Percentiles rank a stretch among this genome's conserved stretches.
phyloP scores from a whole-genome alignment of 2,113 vertebrate genomes.

The Cnemophilus loriae region DNA sequence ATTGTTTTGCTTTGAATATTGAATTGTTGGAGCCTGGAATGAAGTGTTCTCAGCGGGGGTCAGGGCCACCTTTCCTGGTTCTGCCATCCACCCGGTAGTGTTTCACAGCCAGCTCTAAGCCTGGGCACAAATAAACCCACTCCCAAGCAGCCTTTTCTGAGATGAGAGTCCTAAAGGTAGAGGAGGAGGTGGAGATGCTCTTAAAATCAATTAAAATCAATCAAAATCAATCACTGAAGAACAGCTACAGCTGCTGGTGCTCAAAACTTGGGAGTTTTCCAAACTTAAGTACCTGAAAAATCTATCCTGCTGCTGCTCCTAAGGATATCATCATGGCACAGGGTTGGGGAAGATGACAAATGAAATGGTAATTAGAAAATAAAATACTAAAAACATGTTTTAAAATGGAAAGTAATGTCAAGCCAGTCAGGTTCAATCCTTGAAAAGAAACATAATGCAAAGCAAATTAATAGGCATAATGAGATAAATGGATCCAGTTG shows the following conservation, averaged over 20 bases:
- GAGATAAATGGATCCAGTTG: neutral
- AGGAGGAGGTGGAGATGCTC: neutral
- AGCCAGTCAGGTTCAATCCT: neutral
- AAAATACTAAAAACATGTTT: neutral
- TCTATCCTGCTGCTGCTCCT: neutral
- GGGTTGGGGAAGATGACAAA: neutral
- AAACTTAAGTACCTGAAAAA: neutral
- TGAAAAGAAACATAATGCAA: neutral
- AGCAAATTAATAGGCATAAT: neutral
- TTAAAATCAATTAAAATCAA: neutral
- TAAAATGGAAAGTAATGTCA: neutral
- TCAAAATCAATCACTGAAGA: neutral
- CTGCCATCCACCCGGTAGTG: neutral
- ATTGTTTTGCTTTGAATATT: neutral
- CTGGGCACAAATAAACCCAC: neutral
- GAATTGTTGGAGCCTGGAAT: neutral
- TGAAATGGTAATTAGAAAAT: constrained; percentile 4
- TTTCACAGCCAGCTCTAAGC: neutral
- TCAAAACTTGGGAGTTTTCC: neutral
- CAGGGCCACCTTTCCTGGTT: neutral
- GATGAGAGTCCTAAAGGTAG: neutral
- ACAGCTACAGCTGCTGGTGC: neutral
- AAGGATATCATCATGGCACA: neutral
- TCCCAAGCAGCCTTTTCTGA: neutral
- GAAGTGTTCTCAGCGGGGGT: neutral